phyloP scores from a whole-genome alignment of 2,888 invertebrate species.

The Caenorhabditis uteleia region DNA sequence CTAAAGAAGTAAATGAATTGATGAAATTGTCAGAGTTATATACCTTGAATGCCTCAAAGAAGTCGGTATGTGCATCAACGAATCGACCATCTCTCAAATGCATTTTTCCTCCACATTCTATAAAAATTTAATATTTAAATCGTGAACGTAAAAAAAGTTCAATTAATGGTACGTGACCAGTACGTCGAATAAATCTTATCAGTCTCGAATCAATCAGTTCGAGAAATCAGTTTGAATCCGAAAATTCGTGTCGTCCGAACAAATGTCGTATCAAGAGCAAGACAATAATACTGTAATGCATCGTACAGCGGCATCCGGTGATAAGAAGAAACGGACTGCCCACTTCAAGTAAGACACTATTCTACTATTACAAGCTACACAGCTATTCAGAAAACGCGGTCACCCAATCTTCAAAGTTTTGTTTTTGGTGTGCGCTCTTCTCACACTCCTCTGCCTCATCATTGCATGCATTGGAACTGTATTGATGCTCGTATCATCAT shows the following conservation, averaged over 20 bases:
- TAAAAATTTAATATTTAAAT: slow-evolving; percentile 61
- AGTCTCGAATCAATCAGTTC: too few relatives aligned
- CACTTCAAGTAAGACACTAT: slow-evolving; percentile 28
- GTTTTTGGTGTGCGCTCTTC: slow-evolving; percentile 30
- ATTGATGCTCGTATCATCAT: background rate
- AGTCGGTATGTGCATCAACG: slow-evolving; percentile 97
- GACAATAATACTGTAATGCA: slow-evolving; percentile 9
- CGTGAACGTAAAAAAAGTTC: background rate
- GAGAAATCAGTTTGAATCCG: slow-evolving; percentile 15
- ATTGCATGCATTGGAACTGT: slow-evolving; percentile 8
- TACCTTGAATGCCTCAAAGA: slow-evolving; percentile 83
- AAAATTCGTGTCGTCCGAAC: slow-evolving; percentile 20
- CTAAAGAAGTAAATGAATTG: slow-evolving; percentile 39
- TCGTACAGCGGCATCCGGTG: slow-evolving; percentile 9
- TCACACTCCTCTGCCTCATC: slow-evolving; percentile 24
- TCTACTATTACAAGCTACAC: background rate
- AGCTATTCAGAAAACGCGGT: slow-evolving; percentile 28
- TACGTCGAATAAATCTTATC: too few relatives aligned
- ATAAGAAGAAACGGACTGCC: slow-evolving; percentile 37
- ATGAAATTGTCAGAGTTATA: background rate
- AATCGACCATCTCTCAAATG: slow-evolving; percentile 97
- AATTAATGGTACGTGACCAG: background rate
- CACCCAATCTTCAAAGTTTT: slow-evolving; percentile 33
- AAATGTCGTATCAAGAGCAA: slow-evolving; percentile 32
- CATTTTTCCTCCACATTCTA: slow-evolving; percentile 99